A percentile compares a stretch with the other conserved stretches of the same genome.
phyloP scores from a whole-genome alignment of 2,113 vertebrate genomes.

The Urocolius indicus region DNA sequence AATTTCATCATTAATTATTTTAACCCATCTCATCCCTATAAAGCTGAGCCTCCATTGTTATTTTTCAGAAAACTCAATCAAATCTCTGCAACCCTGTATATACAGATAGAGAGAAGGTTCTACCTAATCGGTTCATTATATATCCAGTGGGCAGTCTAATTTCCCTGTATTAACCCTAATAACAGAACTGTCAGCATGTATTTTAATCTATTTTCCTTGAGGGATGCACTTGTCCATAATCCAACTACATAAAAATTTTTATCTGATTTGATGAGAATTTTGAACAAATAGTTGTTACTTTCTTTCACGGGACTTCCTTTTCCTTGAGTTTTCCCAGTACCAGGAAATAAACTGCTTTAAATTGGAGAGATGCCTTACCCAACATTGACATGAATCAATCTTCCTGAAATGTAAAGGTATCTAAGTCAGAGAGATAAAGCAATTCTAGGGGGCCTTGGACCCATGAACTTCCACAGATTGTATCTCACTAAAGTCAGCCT shows the following conservation, averaged over 20 bases:
- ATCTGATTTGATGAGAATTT: not conserved
- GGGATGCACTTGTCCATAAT: not conserved
- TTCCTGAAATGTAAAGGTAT: not conserved
- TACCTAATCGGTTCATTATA: conserved; percentile 15
- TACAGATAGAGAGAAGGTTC: not conserved
- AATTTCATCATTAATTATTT: not conserved
- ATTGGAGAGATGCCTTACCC: not conserved
- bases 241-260: not conserved
- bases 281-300: not conserved
- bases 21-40: not conserved
- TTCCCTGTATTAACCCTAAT: not conserved
- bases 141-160: not conserved
- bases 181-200: not conserved
- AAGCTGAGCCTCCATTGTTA: not conserved
- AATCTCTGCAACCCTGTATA: not conserved
- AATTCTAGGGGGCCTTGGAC: not conserved
- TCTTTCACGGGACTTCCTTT: not conserved
- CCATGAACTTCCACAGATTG: not conserved
- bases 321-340: not conserved
- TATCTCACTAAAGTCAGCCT: not conserved
- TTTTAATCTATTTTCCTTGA: not conserved
- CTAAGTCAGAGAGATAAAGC: not conserved
- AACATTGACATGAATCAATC: not conserved
- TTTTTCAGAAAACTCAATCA: conserved; percentile 25
- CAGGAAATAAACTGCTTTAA: not conserved